A percentile compares a stretch with the other conserved stretches of the same genome.
Evolutionary conservation across 2,797 vertebrate genomes (phyloP).

Genomic region (Propithecus perrieri): DNA sequence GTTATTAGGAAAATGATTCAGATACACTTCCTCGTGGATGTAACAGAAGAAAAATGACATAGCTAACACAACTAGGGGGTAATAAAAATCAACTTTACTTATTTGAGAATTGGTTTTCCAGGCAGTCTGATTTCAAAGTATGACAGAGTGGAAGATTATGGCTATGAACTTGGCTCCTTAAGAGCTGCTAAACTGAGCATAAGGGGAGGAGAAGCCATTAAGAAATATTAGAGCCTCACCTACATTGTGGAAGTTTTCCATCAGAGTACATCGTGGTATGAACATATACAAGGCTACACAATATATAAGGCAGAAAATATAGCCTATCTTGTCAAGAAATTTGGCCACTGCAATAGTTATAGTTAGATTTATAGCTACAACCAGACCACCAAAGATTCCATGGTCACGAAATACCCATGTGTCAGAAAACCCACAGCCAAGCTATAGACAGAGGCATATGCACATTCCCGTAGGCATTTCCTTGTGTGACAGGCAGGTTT

Average conservation of each 20-base stretch:
- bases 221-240: not conserved
- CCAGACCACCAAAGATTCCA: not conserved
- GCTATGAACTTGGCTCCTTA: not conserved
- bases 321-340: not conserved
- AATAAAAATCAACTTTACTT: not conserved
- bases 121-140: not conserved
- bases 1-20: slow-evolving; percentile 24
- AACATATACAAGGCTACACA: not conserved
- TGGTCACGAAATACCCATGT: not conserved
- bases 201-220: not conserved
- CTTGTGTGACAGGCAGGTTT: not conserved
- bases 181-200: not conserved
- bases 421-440: not conserved
- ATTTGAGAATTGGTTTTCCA: not conserved
- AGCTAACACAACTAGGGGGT: not conserved
- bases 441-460: rapidly evolving
- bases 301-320: not conserved
- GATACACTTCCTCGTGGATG: not conserved
- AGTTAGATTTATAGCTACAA: not conserved
- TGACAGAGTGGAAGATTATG: not conserved
- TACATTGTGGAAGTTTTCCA: not conserved
- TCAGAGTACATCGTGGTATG: not conserved
- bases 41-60: slow-evolving; percentile 40
- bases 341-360: not conserved
- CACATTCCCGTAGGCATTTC: not conserved